A percentile compares a stretch with the other conserved stretches of the same genome.
These are phyloP conservation scores for Nycticryphes semicollaris DNA, from an alignment of 2,113 vertebrate genomes.

Conservation along the genomic window DNA sequence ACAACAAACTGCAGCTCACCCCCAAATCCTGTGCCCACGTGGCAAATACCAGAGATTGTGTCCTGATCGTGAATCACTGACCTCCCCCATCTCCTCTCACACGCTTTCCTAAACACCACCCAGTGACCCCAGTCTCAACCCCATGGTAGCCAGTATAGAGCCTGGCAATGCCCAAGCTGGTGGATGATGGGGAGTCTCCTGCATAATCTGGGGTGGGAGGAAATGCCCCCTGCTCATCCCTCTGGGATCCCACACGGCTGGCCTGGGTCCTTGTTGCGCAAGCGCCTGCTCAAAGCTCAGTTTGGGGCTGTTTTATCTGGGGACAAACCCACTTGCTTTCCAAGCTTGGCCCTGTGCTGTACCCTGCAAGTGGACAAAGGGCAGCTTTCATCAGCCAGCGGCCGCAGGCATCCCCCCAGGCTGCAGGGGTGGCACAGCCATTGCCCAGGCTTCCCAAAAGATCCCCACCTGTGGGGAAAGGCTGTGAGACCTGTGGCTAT, in stretches of 20 bases:
- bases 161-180: fast-evolving
- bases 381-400: conserved; percentile 23
- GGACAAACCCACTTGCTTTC: not conserved
- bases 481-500: no score
- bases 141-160: fast-evolving
- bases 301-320: conserved; percentile 36
- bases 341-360: not conserved
- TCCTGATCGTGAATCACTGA: fast-evolving
- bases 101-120: not conserved
- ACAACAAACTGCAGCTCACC: not conserved
- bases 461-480: not conserved
- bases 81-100: fast-evolving
- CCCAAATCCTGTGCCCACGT: not conserved
- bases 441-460: not conserved
- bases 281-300: conserved; percentile 6
- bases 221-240: not conserved
- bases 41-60: not conserved
- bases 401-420: not conserved
- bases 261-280: not conserved
- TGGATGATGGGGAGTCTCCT: not conserved
- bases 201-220: fast-evolving
- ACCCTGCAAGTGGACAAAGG: conserved; percentile 12
- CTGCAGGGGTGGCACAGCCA: not conserved
- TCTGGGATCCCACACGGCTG: not conserved
- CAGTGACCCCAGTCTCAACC: not conserved